Conservation (phyloP, 2,113 vertebrate genomes). For the Dicrurus megarhynchus region DNA sequence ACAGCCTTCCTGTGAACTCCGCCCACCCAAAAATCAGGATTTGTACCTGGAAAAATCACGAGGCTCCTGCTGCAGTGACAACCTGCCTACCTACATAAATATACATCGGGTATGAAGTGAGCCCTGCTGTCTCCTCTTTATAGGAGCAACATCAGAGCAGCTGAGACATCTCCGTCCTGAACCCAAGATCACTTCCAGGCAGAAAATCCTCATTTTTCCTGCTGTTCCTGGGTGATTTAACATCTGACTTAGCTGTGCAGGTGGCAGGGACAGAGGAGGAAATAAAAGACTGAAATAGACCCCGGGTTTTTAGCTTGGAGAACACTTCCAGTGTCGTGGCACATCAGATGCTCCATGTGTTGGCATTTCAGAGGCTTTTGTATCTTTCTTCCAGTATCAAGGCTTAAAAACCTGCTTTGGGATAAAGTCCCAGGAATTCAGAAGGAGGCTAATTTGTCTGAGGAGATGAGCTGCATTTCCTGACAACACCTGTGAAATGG, state of each 20-base stretch:
- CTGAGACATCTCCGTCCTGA: not conserved
- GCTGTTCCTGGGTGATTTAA: not conserved
- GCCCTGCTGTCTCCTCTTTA: not conserved
- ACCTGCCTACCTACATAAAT: not conserved
- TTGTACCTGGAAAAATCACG: not conserved
- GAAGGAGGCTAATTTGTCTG: conserved; percentile 6
- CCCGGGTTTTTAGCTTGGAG: not conserved
- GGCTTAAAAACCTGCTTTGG: not conserved
- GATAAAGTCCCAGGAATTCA: not conserved
- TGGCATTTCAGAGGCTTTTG: not conserved
- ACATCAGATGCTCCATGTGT: not conserved
- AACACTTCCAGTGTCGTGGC: not conserved
- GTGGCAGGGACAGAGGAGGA: not conserved
- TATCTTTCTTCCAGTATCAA: not conserved
- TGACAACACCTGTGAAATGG: conserved; percentile 7
- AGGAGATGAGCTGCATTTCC: not conserved
- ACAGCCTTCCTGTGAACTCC: not conserved
- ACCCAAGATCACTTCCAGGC: not conserved
- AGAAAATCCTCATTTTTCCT: not conserved
- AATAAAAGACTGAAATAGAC: not conserved
- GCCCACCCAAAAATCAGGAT: not conserved
- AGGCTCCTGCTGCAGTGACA: not conserved
- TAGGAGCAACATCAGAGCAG: not conserved
- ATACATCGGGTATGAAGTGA: fast-evolving
- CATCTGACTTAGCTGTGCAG: not conserved